Evolutionary conservation across 2,797 vertebrate species (phyloP), one percentile per base, ranked within the genome.

Genomic region (Chelmon rostratus): DNA sequence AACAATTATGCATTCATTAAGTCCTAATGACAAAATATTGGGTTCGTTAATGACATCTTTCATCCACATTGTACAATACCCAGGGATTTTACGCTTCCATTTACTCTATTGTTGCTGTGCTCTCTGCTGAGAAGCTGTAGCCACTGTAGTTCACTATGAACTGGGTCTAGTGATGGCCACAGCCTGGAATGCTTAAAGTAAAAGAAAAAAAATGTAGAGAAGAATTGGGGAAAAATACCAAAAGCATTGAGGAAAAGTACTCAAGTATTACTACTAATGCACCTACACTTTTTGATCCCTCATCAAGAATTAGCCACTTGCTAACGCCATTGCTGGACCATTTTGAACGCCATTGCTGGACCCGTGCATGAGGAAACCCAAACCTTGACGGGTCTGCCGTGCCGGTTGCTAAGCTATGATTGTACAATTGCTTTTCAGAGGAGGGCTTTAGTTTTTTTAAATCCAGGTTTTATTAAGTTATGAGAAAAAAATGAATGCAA

Each of bases 1-100:
- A 58, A 57, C 21, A 19, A 57, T 76, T 73, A 58, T 44, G 5
- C 50, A n/a, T 62, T 79, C 19, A 67, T 73, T 65, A 54, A 11
- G 56, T 68, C 52, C 19, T 80, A 18, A 54, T 66, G 38, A 58
- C 46, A 81, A 40, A 77, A 37, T 33, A 19, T 18, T 57, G 49
- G 69, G 49, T 37, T 78, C 38, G 50, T 78, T 52, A 52, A 53
- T 19, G 58, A 57, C 13, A 2, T 53, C 61, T 6, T 15, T 8
- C 47, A 44, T 53, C 10, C 25, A 28, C 12, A 49, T 28, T 8
- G 0, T 21, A 37, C 47, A 61, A 19, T 8, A 58, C 15, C 13
- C 15, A 35, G n/a, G 21, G 5, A 13, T 42, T 35, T 52, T 44
- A 15, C 6, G 2, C 37, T 56, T 64, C 7, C 3, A 16, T 35